Conservation (phyloP, 2,113 vertebrate species). For the Pan troglodytes region NHGRI_mPanTro3-v2.1_pri NC_072402.2:76258001-76258500, state of each 20-base stretch:
- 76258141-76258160: neutral
- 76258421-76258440: neutral
- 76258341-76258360: neutral
- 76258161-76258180: neutral
- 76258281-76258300: neutral
- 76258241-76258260: neutral
- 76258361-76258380: no score
- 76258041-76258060: neutral
- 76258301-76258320: neutral
- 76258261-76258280: neutral
- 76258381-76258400: neutral
- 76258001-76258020: neutral
- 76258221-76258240: neutral
- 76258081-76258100: neutral
- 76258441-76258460: neutral
- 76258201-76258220: neutral
- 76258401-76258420: neutral
- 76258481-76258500: neutral
- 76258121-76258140: neutral
- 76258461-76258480: neutral
- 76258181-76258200: neutral
- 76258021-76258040: neutral
- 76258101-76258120: neutral
- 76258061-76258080: neutral
- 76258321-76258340: neutral